A percentile compares a stretch with the other conserved stretches of the same genome.
Evolutionary conservation across 2,113 vertebrate species (phyloP).

Genomic region (Manacus vitellinus): DNA sequence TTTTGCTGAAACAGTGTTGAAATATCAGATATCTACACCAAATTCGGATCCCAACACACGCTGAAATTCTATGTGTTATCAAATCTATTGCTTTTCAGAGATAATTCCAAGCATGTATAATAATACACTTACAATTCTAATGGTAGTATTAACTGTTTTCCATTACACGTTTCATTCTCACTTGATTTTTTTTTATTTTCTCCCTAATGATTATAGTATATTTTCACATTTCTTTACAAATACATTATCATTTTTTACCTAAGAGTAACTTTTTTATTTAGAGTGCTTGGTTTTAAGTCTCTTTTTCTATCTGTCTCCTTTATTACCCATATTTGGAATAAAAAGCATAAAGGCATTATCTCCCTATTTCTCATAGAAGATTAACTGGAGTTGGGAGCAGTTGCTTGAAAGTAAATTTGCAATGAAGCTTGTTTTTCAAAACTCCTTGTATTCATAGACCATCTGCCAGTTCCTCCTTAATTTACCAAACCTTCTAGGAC

Average conservation of each 20-base stretch:
- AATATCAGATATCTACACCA: not conserved
- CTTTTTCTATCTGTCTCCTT: not conserved
- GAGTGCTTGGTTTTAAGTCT: not conserved
- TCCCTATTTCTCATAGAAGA: not conserved
- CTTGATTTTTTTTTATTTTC: not conserved
- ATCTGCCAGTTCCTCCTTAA: slow-evolving; percentile 38
- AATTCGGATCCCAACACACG: not conserved
- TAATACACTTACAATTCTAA: not conserved
- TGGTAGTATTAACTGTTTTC: not conserved
- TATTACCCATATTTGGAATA: not conserved
- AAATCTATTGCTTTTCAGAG: not conserved
- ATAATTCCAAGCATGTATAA: not conserved
- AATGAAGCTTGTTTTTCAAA: slow-evolving; percentile 32
- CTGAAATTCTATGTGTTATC: not conserved
- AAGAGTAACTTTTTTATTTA: not conserved
- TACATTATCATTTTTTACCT: not conserved
- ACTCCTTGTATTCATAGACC: slow-evolving; percentile 24
- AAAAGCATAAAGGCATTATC: not conserved
- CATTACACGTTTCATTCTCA: not conserved
- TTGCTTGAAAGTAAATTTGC: slow-evolving; percentile 45
- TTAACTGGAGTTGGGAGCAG: slow-evolving; percentile 19
- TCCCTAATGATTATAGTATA: not conserved
- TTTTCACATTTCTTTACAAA: slow-evolving; percentile 8
- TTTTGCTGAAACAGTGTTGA: not conserved
- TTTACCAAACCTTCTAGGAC: slow-evolving; percentile 7